Conservation (phyloP, 2,113 vertebrate species). For the Mionectes macconnelli region DNA sequence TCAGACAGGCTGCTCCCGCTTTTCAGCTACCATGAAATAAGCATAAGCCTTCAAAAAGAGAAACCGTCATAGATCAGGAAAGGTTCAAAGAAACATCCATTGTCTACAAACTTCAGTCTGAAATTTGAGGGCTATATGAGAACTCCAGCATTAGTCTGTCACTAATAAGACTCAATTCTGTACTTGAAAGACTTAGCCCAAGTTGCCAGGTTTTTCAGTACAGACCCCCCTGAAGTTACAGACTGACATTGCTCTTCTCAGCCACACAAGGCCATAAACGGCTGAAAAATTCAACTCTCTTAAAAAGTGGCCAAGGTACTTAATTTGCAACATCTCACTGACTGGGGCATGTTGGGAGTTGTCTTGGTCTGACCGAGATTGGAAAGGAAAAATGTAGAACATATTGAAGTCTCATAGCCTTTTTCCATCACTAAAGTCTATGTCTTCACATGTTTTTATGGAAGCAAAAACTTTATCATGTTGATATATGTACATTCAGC, state of each 20-base stretch:
- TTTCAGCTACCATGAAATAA: background rate
- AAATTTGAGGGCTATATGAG: background rate
- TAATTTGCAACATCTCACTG: background rate
- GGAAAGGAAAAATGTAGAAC: background rate
- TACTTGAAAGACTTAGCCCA: background rate
- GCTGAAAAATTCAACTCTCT: background rate
- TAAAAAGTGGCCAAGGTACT: background rate
- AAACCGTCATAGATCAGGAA: accelerated
- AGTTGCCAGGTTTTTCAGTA: background rate
- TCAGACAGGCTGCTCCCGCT: background rate
- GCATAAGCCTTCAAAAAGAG: background rate
- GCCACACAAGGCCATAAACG: background rate
- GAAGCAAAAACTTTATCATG: background rate
- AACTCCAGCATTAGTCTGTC: background rate
- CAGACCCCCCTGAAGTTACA: background rate
- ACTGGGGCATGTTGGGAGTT: background rate
- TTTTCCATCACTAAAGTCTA: background rate
- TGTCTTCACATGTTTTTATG: background rate
- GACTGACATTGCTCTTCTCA: background rate
- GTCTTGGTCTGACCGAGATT: background rate
- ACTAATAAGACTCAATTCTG: background rate
- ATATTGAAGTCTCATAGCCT: background rate
- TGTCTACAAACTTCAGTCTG: background rate
- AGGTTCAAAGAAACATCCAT: background rate
- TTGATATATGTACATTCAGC: background rate